A percentile compares a stretch with the other conserved stretches of the same genome.
These are phyloP conservation scores for Aphaenogaster floridana DNA, from an alignment of 1,140 invertebrate genomes.

Conservation along the genomic window DNA sequence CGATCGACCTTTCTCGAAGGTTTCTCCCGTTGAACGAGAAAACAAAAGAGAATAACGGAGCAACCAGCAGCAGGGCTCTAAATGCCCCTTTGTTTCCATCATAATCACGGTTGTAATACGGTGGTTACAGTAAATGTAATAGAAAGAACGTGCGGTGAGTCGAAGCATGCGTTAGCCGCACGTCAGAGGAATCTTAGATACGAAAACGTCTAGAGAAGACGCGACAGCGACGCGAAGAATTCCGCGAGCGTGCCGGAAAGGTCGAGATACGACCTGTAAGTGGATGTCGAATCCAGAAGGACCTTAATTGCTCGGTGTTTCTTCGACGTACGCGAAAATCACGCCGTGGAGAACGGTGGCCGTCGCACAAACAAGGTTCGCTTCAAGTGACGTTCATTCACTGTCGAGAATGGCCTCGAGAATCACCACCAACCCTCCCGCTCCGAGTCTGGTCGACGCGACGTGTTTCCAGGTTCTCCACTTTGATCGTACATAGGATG, in stretches of 20 bases:
- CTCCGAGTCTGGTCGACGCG: constrained; percentile 49
- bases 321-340: constrained; percentile 26
- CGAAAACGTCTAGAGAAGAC: background rate
- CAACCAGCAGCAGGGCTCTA: background rate
- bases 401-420: constrained; percentile 63
- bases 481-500: constrained; percentile 1
- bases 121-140: background rate
- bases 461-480: constrained; percentile 45
- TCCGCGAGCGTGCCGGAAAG: constrained; percentile 17
- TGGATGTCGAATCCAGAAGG: constrained; percentile 69
- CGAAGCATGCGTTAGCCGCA: background rate
- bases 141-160: background rate
- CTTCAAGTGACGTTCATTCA: constrained; percentile 70
- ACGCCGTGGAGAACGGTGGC: constrained; percentile 39
- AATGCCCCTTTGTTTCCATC: background rate
- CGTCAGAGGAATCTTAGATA: background rate
- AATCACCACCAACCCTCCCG: constrained; percentile 33
- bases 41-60: background rate
- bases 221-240: constrained; percentile 7
- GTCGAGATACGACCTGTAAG: constrained; percentile 47
- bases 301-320: constrained; percentile 69
- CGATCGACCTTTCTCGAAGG: background rate
- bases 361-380: constrained; percentile 66
- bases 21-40: background rate
- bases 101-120: background rate